Base-by-base conservation (phyloP, 92 coral and sea anemone species). In the Anthopleura xanthogrammica region DNA sequence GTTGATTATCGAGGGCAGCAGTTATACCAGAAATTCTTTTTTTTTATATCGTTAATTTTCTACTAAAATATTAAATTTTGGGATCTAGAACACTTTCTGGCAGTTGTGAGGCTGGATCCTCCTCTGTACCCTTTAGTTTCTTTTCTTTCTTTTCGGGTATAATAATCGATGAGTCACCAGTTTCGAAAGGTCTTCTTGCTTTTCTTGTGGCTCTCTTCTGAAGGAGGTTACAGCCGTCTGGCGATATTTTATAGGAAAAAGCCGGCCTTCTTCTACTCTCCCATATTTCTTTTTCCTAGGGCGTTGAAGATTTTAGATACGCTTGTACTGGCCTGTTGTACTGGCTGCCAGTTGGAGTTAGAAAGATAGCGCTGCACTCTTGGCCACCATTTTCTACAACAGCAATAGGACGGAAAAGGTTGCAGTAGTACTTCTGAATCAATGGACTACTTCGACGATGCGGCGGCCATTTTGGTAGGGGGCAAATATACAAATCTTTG, bases 141-240 rank as follows among this genome's bases (percentile, higher is more conserved):
- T n/a, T n/a, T n/a, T n/a, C n/a, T n/a, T n/a, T n/a, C n/a, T n/a
- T n/a, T n/a, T n/a, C n/a, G n/a, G n/a, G n/a, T n/a, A n/a, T n/a
- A n/a, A n/a, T n/a, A n/a, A n/a, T n/a, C n/a, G n/a, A n/a, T n/a
- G n/a, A n/a, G n/a, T n/a, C n/a, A n/a, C n/a, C n/a, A n/a, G n/a
- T n/a, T n/a, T n/a, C n/a, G n/a, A n/a, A n/a, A n/a, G n/a, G n/a
- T n/a, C n/a, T n/a, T n/a, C n/a, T n/a, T n/a, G n/a, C n/a, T n/a
- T n/a, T n/a, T n/a, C n/a, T n/a, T n/a, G n/a, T n/a, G n/a, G n/a
- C n/a, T n/a, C n/a, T n/a, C n/a, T n/a, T n/a, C n/a, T n/a, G n/a
- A n/a, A n/a, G n/a, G n/a, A n/a, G n/a, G n/a, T n/a, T 1, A 80
- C 86, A 11, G 86, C 86, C 5, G 86, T 77, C 56, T 83, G 81